These are phyloP conservation scores for Ptiloglossa arizonensis DNA, from an alignment of 1,140 invertebrate genomes.

Conservation along the genomic window DNA sequence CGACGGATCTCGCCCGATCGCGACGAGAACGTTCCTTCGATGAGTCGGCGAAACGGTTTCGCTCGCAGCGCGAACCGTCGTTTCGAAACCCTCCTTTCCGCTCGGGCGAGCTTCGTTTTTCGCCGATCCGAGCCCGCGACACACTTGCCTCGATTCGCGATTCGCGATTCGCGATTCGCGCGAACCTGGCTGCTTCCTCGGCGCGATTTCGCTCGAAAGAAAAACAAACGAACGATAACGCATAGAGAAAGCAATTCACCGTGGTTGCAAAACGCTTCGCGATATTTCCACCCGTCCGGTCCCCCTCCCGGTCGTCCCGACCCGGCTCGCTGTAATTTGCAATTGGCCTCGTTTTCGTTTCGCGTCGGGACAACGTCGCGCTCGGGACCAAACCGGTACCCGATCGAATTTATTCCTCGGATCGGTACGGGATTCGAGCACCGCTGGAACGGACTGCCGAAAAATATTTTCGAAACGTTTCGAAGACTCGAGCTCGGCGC, in stretches of 20 bases:
- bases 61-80: slow-evolving; percentile 13
- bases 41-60: slow-evolving; percentile 35
- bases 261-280: slow-evolving; percentile 33
- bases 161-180: too few species aligned
- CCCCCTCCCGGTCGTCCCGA: too few species aligned
- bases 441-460: too few species aligned
- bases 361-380: slow-evolving; percentile 11
- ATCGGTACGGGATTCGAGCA: too few species aligned
- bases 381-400: slow-evolving; percentile 25
- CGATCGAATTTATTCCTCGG: slow-evolving; percentile 11
- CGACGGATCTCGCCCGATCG: background rate
- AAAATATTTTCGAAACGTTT: too few species aligned
- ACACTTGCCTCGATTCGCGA: slow-evolving; percentile 18
- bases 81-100: slow-evolving; percentile 29
- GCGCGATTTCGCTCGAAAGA: background rate
- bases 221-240: slow-evolving; percentile 14
- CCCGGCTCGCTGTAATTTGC: slow-evolving; percentile 25
- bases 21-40: slow-evolving; percentile 17
- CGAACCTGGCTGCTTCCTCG: too few species aligned
- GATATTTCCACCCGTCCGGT: slow-evolving; percentile 13
- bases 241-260: background rate
- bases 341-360: slow-evolving; percentile 46
- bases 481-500: too few species aligned
- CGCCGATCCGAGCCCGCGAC: slow-evolving; percentile 33
- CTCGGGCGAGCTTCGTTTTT: slow-evolving; percentile 10